Conservation (phyloP, 2,797 vertebrate genomes). For the Strix occidentalis region DNA sequence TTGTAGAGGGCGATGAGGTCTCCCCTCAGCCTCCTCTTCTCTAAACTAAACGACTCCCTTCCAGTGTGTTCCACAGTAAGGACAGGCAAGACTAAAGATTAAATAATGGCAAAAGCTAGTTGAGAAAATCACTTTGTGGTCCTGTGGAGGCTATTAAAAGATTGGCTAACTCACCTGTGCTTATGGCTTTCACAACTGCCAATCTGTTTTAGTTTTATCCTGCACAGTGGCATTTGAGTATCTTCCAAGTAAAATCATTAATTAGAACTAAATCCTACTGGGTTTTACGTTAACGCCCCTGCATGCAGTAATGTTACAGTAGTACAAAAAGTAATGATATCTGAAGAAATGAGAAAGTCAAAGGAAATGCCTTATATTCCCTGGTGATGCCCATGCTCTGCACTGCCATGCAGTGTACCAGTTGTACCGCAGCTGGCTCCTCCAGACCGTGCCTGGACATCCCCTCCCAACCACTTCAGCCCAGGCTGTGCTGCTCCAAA, state of each 20-base stretch:
- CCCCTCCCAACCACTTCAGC: neutral
- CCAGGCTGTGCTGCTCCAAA: neutral
- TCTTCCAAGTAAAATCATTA: neutral
- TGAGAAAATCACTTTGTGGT: neutral
- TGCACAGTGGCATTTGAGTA: neutral
- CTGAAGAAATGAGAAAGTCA: neutral
- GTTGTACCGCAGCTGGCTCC: neutral
- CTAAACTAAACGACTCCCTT: neutral
- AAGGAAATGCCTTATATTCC: neutral
- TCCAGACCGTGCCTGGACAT: accelerated
- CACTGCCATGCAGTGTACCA: no score
- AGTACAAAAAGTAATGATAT: neutral
- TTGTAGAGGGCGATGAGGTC: no score
- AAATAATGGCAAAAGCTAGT: neutral
- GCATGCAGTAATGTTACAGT: accelerated
- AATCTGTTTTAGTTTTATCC: neutral
- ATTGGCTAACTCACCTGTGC: neutral
- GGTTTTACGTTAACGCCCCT: neutral
- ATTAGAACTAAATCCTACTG: neutral
- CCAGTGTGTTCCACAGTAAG: neutral
- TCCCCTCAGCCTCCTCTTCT: no score
- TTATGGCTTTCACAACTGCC: neutral
- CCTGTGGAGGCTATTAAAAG: neutral
- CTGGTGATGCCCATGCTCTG: neutral
- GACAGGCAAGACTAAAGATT: neutral